phyloP scores from a whole-genome alignment of 2,797 vertebrate genomes.

The Phrynocephalus forsythii region DNA sequence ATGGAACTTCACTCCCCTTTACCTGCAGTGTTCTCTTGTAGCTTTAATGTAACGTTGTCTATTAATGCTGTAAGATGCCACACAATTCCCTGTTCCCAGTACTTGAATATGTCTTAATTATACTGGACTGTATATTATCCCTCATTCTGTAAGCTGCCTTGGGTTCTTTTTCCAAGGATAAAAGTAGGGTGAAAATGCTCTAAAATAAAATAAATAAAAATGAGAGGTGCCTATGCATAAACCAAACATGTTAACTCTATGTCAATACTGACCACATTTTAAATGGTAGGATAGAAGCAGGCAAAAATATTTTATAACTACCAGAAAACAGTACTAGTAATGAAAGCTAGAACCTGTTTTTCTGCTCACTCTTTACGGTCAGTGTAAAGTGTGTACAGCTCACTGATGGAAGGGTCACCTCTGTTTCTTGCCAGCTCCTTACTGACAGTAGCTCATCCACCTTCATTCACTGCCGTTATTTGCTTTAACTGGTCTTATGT shows the following conservation, averaged over 20 bases:
- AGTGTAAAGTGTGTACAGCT: neutral
- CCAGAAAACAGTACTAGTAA: neutral
- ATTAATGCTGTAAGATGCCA: too few species aligned
- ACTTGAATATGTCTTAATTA: too few species aligned
- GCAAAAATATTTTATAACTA: neutral
- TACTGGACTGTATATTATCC: too few species aligned
- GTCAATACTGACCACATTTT: neutral
- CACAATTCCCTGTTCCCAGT: too few species aligned
- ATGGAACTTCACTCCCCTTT: too few species aligned
- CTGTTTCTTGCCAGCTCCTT: neutral
- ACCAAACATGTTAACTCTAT: neutral
- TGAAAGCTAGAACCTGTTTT: neutral
- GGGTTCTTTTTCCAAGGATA: too few species aligned
- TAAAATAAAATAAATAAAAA: too few species aligned
- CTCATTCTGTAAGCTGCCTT: too few species aligned
- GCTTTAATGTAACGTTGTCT: too few species aligned
- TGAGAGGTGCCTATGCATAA: neutral
- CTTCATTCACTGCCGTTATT: neutral
- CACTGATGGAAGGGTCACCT: too few species aligned
- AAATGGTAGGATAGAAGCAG: neutral
- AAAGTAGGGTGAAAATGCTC: too few species aligned
- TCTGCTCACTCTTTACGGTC: neutral
- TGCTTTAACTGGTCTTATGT: neutral
- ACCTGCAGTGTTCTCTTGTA: too few species aligned
- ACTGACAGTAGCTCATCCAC: neutral